These are phyloP conservation scores for Lateolabrax maculatus DNA, from an alignment of 2,797 vertebrate genomes.

Conservation along the genomic window DNA sequence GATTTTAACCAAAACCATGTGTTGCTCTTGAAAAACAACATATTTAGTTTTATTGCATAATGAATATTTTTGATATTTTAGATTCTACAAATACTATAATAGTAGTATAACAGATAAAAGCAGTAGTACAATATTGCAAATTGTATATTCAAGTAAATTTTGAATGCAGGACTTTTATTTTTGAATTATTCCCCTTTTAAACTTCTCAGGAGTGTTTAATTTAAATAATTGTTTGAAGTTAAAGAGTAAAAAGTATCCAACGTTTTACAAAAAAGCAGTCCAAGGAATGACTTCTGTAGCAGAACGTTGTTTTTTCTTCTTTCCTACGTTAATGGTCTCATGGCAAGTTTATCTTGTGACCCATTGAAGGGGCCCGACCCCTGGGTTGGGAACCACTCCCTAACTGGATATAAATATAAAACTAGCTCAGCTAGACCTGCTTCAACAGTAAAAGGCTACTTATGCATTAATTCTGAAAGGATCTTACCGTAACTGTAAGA, in stretches of 20 bases:
- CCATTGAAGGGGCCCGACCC: background rate
- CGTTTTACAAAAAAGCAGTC: background rate
- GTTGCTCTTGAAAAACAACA: no score
- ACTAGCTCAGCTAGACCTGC: background rate
- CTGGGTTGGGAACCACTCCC: background rate
- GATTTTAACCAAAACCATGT: background rate
- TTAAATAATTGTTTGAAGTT: background rate
- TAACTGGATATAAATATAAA: background rate
- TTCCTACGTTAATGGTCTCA: background rate
- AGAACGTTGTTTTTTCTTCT: background rate
- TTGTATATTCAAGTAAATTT: background rate
- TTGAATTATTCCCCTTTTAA: background rate
- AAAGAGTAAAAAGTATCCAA: background rate
- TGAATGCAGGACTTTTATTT: background rate
- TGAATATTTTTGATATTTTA: background rate
- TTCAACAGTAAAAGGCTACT: background rate
- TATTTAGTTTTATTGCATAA: no score
- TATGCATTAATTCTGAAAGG: background rate
- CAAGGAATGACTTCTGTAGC: background rate
- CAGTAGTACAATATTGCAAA: no score
- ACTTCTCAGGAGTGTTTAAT: background rate
- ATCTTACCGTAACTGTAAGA: background rate
- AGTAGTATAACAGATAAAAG: no score
- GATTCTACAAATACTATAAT: no score
- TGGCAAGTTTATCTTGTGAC: background rate